Conservation (phyloP, 2,888 invertebrate genomes). For the Orchestes rusci region DNA sequence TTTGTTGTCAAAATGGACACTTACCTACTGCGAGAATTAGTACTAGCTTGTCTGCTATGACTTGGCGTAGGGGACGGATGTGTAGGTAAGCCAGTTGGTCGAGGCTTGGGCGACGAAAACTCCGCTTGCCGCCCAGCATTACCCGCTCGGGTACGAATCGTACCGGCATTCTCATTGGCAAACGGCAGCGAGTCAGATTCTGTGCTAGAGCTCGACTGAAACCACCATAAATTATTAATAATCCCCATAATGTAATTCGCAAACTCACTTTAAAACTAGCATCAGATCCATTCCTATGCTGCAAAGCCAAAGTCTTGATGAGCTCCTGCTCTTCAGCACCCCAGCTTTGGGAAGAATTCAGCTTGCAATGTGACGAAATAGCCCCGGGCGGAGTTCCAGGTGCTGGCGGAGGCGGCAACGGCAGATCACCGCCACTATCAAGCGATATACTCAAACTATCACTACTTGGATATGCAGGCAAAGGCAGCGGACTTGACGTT, state of each 20-base stretch:
- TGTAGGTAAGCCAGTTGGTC: slow-evolving; percentile 38
- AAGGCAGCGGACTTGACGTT: slow-evolving; percentile 53
- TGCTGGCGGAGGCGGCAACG: slow-evolving; percentile 54
- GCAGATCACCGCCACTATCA: slow-evolving; percentile 49
- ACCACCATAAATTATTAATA: slow-evolving; percentile 6
- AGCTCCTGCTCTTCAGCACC: slow-evolving; percentile 47
- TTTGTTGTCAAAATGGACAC: not conserved
- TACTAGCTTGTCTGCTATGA: slow-evolving; percentile 10
- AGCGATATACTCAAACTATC: slow-evolving; percentile 57
- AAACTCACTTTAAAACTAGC: slow-evolving; percentile 70
- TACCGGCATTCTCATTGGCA: slow-evolving; percentile 97
- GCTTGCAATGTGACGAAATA: slow-evolving; percentile 41
- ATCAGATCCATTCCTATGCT: slow-evolving; percentile 68
- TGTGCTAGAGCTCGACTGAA: slow-evolving; percentile 86
- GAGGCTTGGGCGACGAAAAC: slow-evolving; percentile 39
- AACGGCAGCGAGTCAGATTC: slow-evolving; percentile 96
- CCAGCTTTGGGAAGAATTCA: slow-evolving; percentile 50
- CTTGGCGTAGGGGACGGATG: slow-evolving; percentile 42
- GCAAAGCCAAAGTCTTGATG: slow-evolving; percentile 46
- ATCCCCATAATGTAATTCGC: not conserved
- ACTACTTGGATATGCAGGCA: slow-evolving; percentile 59
- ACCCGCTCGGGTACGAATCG: slow-evolving; percentile 78
- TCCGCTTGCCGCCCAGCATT: slow-evolving; percentile 35
- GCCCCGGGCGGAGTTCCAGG: slow-evolving; percentile 56
- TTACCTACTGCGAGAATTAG: slow-evolving; percentile 13